Evolutionary conservation across 2,113 vertebrate species (phyloP), one percentile per base, ranked within the genome.

Genomic region (Regulus satrapa): DNA sequence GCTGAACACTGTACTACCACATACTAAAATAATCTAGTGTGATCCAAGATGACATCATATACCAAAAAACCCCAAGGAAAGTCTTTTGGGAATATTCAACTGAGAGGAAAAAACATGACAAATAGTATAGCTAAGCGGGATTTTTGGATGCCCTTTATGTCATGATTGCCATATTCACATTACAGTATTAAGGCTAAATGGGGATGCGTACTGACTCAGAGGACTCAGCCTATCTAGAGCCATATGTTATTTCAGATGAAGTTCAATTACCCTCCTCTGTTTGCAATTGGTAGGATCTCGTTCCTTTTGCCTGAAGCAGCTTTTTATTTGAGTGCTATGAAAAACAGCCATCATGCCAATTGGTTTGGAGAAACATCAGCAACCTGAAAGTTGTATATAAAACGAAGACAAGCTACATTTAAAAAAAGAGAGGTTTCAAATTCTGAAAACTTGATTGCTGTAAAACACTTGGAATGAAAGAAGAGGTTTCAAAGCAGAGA

Each of bases 301-400:
- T 66, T 82, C 66, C 77, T 92, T 92, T 89, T 51, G 85, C 87
- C 78, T 77, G 78, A 68, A 96, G 88, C 90, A 90, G 52, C 75
- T 90, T 95, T 93, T 94, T 91, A 91, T 78, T 95, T 85, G 56
- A 95, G 84, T 69, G 64, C 87, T 96, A 48, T 91, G 93, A 96
- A 91, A 95, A 96, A 85, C 34, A 91, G 66, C 40, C 66, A 56
- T 75, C 84, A 66, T 25, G 52, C 32, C 95, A 95, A 89, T 13
- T 82, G 80, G 66, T 89, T 64, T 59, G 52, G 54, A 85, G 73
- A 87, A 87, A 73, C 80, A 96, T 81, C 91, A 95, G 66, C 87
- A 94, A 87, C 77, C 15, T 87, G 36, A 19, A 95, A 91, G 77
- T 25, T 85, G 73, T 85, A 95, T 95, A 89, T 92, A 89, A 91